phyloP scores from a whole-genome alignment of 1,140 invertebrate genomes.

The Saccostrea cuccullata region DNA sequence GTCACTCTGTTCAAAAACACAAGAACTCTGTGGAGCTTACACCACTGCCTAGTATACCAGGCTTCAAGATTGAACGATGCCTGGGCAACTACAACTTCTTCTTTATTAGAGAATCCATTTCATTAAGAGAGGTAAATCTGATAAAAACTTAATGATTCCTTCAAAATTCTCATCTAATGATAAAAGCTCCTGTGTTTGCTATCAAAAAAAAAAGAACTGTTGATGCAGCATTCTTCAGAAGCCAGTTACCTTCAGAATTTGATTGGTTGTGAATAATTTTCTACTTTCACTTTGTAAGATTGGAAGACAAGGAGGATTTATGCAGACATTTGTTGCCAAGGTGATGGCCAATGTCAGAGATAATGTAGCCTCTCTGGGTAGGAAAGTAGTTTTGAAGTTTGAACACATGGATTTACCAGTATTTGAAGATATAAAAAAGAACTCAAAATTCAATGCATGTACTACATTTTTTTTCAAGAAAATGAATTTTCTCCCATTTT shows the following conservation, averaged over 20 bases:
- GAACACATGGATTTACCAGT: no score
- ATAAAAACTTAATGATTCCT: not conserved
- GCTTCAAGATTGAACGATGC: slow-evolving; percentile 89
- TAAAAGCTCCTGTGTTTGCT: no score
- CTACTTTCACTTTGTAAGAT: slow-evolving; percentile 56
- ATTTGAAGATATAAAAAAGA: no score
- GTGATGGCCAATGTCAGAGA: slow-evolving; percentile 93
- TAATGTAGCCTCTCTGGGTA: slow-evolving; percentile 94
- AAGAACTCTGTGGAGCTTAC: slow-evolving; percentile 88
- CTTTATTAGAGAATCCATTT: slow-evolving; percentile 96
- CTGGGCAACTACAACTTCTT: slow-evolving; percentile 96
- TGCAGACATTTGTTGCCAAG: slow-evolving; percentile 95
- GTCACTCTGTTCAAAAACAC: slow-evolving; percentile 72
- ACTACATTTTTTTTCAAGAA: no score
- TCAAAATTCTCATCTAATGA: no score
- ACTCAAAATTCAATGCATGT: no score
- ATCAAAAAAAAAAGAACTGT: no score
- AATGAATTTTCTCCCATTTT: no score
- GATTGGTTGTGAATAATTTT: not conserved
- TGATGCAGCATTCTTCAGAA: no score
- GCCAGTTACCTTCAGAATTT: no score
- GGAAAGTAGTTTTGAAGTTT: not conserved
- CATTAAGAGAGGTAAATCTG: slow-evolving; percentile 88
- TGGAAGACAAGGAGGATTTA: slow-evolving; percentile 94
- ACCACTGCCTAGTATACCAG: slow-evolving; percentile 89